phyloP scores from a whole-genome alignment of 2,888 invertebrate genomes.

The Dioctria rufipes region DNA sequence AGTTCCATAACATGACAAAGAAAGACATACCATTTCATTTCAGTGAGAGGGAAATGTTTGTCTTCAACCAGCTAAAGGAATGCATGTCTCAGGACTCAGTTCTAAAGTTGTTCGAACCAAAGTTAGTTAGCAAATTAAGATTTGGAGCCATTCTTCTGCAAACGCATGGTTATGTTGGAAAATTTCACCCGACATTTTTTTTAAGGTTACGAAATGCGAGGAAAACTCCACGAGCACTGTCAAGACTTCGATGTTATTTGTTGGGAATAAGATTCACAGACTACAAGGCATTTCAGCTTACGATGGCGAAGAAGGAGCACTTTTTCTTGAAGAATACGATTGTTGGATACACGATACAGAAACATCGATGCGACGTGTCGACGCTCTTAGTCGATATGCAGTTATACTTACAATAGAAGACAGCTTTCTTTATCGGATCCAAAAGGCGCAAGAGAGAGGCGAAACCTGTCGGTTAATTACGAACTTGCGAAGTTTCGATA shows the following conservation, averaged over 20 bases:
- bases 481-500: too few species aligned
- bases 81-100: not conserved
- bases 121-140: slow-evolving; percentile 18
- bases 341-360: too few species aligned
- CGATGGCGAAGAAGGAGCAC: not conserved
- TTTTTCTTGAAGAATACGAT: not conserved
- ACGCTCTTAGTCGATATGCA: too few species aligned
- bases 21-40: slow-evolving; percentile 55
- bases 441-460: too few species aligned
- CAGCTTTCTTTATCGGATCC: too few species aligned
- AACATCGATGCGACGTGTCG: too few species aligned
- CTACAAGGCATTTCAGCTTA: slow-evolving; percentile 21
- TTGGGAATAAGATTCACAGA: slow-evolving; percentile 25
- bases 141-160: slow-evolving; percentile 26
- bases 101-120: slow-evolving; percentile 31
- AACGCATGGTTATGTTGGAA: not conserved
- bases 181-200: slow-evolving; percentile 9
- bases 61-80: slow-evolving; percentile 58
- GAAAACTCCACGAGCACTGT: slow-evolving; percentile 2
- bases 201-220: slow-evolving; percentile 5
- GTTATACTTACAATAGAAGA: too few species aligned
- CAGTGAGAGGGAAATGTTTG: slow-evolving; percentile 56
- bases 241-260: slow-evolving; percentile 2
- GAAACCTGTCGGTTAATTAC: too few species aligned
- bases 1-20: too few species aligned